A percentile compares a stretch with the other conserved stretches of the same genome.
phyloP scores from a whole-genome alignment of 2,888 invertebrate species.

The Biston stratarius region DNA sequence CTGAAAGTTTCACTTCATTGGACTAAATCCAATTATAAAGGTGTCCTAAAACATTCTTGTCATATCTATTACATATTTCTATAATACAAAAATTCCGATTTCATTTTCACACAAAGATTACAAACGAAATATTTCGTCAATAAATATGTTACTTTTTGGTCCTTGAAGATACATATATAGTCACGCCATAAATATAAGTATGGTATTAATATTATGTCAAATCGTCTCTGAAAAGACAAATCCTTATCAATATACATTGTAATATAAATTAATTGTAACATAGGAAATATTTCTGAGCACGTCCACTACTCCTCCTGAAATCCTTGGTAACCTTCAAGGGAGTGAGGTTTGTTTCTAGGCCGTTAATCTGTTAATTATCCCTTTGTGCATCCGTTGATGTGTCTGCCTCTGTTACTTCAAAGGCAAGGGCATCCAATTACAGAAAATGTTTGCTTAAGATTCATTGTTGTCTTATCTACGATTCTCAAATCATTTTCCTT shows the following conservation, averaged over 20 bases:
- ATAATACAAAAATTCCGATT: not conserved
- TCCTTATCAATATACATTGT: too few species aligned
- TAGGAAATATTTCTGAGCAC: not conserved
- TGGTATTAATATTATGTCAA: too few species aligned
- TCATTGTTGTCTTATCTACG: constrained; percentile 58
- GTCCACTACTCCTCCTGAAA: not conserved
- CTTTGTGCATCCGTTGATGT: constrained; percentile 51
- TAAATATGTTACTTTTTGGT: not conserved
- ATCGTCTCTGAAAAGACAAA: too few species aligned
- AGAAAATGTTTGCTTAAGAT: constrained; percentile 54
- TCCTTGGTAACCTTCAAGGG: constrained; percentile 13
- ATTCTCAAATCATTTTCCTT: constrained; percentile 49
- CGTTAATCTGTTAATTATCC: constrained; percentile 52
- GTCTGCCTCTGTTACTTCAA: constrained; percentile 50
- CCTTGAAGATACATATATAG: too few species aligned
- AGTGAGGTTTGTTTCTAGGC: constrained; percentile 34
- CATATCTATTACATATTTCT: too few species aligned
- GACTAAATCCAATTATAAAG: too few species aligned
- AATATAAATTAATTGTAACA: not conserved
- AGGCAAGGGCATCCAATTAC: constrained; percentile 46
- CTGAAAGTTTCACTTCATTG: too few species aligned
- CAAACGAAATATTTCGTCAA: too few species aligned
- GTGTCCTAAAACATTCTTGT: too few species aligned
- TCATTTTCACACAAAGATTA: not conserved
- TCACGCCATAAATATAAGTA: too few species aligned